phyloP scores from a whole-genome alignment of 2,113 vertebrate species.

The Hylia prasina region DNA sequence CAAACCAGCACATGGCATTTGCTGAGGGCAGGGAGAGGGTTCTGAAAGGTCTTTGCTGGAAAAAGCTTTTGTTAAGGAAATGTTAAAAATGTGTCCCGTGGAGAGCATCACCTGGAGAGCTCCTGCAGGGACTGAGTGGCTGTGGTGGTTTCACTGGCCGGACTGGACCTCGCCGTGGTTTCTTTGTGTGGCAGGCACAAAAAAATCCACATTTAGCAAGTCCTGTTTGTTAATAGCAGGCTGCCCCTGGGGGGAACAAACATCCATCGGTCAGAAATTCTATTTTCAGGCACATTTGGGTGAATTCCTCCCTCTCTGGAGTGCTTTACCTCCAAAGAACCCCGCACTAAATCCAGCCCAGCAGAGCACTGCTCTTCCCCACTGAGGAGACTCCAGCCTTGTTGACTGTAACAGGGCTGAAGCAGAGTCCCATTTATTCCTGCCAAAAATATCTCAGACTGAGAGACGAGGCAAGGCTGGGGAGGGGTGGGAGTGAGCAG shows the following conservation, averaged over 20 bases:
- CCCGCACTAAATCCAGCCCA: rapidly evolving
- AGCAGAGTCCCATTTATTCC: conserved; percentile 7
- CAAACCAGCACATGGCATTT: neutral
- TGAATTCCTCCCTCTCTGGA: neutral
- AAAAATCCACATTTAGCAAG: neutral
- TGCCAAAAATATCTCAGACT: neutral
- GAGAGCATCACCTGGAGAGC: neutral
- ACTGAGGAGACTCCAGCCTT: neutral
- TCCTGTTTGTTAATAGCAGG: neutral
- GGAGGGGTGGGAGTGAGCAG: neutral
- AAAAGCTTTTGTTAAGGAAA: neutral
- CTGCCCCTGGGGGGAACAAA: neutral
- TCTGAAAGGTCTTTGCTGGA: neutral
- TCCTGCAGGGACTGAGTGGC: neutral
- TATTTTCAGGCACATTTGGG: neutral
- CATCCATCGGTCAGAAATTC: neutral
- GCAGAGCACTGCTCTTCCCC: neutral
- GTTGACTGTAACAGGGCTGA: neutral
- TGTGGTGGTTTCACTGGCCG: neutral
- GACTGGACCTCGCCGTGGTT: neutral
- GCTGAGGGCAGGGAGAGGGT: neutral
- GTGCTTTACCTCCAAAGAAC: neutral
- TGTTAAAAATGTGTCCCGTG: neutral
- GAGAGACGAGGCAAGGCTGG: neutral
- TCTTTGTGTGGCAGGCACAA: neutral